Percentiles rank a stretch among this genome's conserved stretches.
Conservation (phyloP, 1,140 invertebrate genomes). For the Tachypleus tridentatus region DNA sequence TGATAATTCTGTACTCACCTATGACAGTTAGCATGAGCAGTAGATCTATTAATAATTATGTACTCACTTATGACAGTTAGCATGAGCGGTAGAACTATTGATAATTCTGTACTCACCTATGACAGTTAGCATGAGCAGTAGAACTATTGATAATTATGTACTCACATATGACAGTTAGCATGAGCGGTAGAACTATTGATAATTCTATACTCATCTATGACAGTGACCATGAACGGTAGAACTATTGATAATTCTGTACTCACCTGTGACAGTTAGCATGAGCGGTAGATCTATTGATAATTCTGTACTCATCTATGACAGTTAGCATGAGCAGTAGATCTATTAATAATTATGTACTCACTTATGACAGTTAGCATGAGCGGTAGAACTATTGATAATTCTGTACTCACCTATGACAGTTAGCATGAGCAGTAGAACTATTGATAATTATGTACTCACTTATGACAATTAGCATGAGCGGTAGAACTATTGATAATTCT, state of each 20-base stretch:
- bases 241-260: not conserved
- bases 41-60: too few relatives aligned
- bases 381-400: too few relatives aligned
- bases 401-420: conserved; percentile 16
- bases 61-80: conserved; percentile 19
- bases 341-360: conserved; percentile 1
- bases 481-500: too few relatives aligned
- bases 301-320: conserved; percentile 15
- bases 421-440: conserved; percentile 2
- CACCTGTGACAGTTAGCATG: conserved; percentile 18
- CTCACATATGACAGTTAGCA: conserved; percentile 18
- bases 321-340: conserved; percentile 3
- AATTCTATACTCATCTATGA: conserved; percentile 13
- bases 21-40: conserved; percentile 13
- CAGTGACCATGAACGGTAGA: not conserved
- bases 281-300: too few relatives aligned
- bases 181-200: not conserved
- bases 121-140: conserved; percentile 9
- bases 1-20: conserved; percentile 8
- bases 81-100: not conserved
- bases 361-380: conserved; percentile 16
- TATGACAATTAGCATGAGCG: conserved; percentile 14
- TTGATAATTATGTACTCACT: conserved; percentile 6
- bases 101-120: conserved; percentile 12
- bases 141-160: not conserved